Conservation (phyloP, 2,113 vertebrate genomes). For the Syngnathoides biaculeatus region DNA sequence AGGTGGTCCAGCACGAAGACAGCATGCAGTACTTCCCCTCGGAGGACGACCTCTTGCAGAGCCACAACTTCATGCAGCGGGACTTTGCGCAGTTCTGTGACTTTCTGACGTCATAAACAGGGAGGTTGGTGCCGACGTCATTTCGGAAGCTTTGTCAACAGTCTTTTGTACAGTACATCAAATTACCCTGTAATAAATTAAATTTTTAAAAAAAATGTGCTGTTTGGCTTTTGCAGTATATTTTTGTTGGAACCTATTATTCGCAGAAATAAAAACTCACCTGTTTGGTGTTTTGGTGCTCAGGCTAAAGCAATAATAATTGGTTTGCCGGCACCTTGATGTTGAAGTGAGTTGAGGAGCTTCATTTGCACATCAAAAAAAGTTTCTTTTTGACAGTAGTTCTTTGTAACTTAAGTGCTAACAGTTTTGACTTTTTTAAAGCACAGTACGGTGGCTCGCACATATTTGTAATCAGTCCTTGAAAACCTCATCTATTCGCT, state of each 20-base stretch:
- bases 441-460: too few relatives aligned
- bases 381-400: too few relatives aligned
- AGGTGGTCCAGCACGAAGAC: conserved; percentile 68
- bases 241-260: neutral
- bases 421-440: too few relatives aligned
- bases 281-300: conserved; percentile 8
- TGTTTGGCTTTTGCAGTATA: neutral
- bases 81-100: conserved; percentile 85
- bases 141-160: neutral
- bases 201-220: neutral
- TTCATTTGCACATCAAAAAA: neutral
- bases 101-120: conserved; percentile 59
- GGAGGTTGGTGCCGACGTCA: neutral
- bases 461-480: too few relatives aligned
- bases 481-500: too few relatives aligned
- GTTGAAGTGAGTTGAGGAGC: neutral
- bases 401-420: too few relatives aligned
- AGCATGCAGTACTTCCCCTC: conserved; percentile 86
- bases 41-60: conserved; percentile 81
- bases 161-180: neutral
- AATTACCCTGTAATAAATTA: neutral
- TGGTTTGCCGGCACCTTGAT: neutral
- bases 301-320: neutral
- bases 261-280: neutral
- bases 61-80: conserved; percentile 83